Conservation (phyloP, 2,113 vertebrate genomes). For the Corvus moneduloides region DNA sequence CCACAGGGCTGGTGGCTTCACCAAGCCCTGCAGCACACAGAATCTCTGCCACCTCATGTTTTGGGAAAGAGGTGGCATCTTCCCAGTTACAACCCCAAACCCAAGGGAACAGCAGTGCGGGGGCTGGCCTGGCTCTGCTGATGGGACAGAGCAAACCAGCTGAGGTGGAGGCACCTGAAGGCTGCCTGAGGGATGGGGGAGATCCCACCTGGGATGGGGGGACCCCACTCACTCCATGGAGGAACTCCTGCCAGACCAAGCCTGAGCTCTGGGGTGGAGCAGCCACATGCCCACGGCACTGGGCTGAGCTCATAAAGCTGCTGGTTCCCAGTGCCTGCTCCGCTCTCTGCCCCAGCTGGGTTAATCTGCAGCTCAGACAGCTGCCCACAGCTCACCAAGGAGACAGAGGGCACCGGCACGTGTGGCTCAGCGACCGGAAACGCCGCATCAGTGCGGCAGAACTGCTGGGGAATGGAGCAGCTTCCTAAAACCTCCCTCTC, state of each 20-base stretch:
- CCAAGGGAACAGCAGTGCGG: fast-evolving
- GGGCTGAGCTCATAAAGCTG: background rate
- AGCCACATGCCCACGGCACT: fast-evolving
- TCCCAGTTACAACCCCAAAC: background rate
- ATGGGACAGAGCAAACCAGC: fast-evolving
- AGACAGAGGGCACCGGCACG: background rate
- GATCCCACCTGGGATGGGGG: fast-evolving
- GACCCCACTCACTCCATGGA: fast-evolving
- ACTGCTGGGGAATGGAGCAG: fast-evolving
- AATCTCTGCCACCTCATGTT: background rate
- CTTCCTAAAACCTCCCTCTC: background rate
- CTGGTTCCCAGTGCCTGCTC: background rate
- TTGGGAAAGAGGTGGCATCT: background rate
- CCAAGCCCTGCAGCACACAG: background rate
- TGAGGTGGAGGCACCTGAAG: background rate
- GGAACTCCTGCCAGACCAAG: background rate
- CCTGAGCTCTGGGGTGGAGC: fast-evolving
- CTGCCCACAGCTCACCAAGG: background rate
- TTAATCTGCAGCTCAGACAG: background rate
- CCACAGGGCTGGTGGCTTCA: background rate
- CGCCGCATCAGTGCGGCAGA: fast-evolving
- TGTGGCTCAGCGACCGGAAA: background rate
- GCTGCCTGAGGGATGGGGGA: fast-evolving
- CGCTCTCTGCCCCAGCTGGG: background rate
- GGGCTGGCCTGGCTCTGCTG: background rate